Evolutionary conservation across 2,888 invertebrate genomes (phyloP), one percentile per base, ranked within the genome.

Genomic region (Trichopria drosophilae): DNA sequence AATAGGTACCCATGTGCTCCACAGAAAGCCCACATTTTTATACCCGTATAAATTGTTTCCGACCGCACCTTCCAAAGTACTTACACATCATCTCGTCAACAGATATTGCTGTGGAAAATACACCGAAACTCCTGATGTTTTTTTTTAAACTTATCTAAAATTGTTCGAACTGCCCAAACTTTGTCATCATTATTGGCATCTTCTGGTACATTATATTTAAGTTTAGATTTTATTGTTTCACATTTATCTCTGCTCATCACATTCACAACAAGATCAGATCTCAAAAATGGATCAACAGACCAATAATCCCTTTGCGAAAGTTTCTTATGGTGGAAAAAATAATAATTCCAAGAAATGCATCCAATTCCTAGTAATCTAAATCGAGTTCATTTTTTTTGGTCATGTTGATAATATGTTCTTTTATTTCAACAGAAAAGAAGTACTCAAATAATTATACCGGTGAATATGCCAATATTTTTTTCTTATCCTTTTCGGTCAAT

Each of bases 311-410:
- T n/a, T n/a, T n/a, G 18, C 3, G 43, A 26, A 5, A 16, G 7
- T n/a, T 36, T 18, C 29, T 36, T 26, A 16, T 37, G 42, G 19
- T n/a, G 2, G 28, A 20, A 15, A 49, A 42, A 6, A 49, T 26
- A 6, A 45, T 35, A 36, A 49, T 49, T 23, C 23, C 43, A 6
- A 49, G 10, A 35, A 49, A 49, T 4, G 19, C 18, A 20, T 49
- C 31, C 3, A 49, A 35, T 6, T 35, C 22, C 15, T 16, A 13
- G 3, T 24, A 6, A 6, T 34, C 20, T 12, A 49, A 13, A 10
- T 23, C 6, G 15, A 12, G 26, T 4, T 31, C 49, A 29, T 49
- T 34, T 29, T 13, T 24, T 26, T 15, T 4, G 18, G 44, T 29
- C 6, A 23, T 28, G 7, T 50, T 29, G 10, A 44, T 28, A 22